Percentiles rank a stretch among this genome's conserved stretches.
These are phyloP conservation scores for Hedychridium roseum DNA, from an alignment of 2,888 invertebrate genomes.

Conservation along the genomic window DNA sequence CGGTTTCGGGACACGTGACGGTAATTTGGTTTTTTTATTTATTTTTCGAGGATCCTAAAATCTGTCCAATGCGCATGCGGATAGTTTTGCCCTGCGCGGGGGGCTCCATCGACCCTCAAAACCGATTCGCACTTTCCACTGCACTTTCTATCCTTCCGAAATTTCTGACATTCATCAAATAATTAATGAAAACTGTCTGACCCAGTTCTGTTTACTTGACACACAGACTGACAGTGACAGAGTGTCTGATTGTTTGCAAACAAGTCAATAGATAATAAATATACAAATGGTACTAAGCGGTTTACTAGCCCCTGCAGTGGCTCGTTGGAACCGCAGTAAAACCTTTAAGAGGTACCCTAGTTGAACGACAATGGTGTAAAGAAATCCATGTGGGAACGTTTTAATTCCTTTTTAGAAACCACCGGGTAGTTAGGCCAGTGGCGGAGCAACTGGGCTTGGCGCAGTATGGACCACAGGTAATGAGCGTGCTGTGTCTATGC, in stretches of 20 bases:
- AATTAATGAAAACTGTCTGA: no score
- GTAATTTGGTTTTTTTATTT: no score
- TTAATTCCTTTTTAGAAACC: neutral
- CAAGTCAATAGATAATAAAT: neutral
- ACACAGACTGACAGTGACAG: neutral
- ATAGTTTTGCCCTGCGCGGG: slow-evolving; percentile 39
- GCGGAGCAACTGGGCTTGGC: slow-evolving; percentile 36
- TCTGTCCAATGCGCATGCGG: slow-evolving; percentile 8
- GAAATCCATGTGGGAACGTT: neutral
- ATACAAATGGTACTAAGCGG: slow-evolving; percentile 42
- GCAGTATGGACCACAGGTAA: slow-evolving; percentile 55
- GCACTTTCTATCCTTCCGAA: neutral
- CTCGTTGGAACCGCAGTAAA: slow-evolving; percentile 44
- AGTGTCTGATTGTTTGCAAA: neutral
- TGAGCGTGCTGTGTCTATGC: slow-evolving; percentile 51
- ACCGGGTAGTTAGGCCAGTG: slow-evolving; percentile 5
- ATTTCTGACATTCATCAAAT: neutral
- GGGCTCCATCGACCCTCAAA: slow-evolving; percentile 49
- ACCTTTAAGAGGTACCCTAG: slow-evolving; percentile 35
- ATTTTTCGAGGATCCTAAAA: slow-evolving; percentile 27
- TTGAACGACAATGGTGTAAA: neutral
- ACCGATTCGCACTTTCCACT: slow-evolving; percentile 30
- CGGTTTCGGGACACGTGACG: slow-evolving; percentile 40
- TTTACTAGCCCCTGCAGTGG: slow-evolving; percentile 43
- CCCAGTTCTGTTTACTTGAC: neutral